Conservation (phyloP, 64 coral and sea anemone genomes). For the Exaiptasia diaphana region DNA sequence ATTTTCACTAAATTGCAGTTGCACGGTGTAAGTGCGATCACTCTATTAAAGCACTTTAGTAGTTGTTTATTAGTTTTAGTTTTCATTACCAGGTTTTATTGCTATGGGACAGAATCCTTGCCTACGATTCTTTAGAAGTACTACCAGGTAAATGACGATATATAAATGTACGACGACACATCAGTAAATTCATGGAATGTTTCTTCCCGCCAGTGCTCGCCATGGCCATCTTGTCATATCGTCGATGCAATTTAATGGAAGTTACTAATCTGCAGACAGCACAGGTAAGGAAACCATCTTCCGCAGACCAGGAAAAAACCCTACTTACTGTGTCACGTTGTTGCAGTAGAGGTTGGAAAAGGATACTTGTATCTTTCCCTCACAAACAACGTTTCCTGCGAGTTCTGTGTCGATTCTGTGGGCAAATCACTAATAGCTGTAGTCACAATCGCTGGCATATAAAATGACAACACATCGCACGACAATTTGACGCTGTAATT, state of each 20-base stretch:
- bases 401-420: not conserved
- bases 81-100: constrained; percentile 59
- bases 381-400: not conserved
- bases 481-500: no score
- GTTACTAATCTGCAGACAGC: constrained; percentile 81
- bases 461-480: no score
- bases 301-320: not conserved
- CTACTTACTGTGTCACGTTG: not conserved
- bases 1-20: no score
- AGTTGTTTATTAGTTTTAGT: no score
- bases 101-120: constrained; percentile 91
- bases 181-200: no score
- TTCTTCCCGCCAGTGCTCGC: constrained; percentile 73
- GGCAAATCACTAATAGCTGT: not conserved
- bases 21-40: no score
- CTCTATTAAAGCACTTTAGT: no score
- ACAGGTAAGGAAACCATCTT: constrained; percentile 34
- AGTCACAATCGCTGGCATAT: no score
- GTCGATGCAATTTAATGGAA: constrained; percentile 74
- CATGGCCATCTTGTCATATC: constrained; percentile 80
- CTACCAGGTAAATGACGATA: constrained; percentile 50
- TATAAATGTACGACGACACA: no score
- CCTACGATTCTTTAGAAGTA: constrained; percentile 75
- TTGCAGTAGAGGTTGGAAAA: not conserved
- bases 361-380: not conserved